Evolutionary conservation across 2,113 vertebrate species (phyloP).

Genomic region (Guaruba guarouba): DNA sequence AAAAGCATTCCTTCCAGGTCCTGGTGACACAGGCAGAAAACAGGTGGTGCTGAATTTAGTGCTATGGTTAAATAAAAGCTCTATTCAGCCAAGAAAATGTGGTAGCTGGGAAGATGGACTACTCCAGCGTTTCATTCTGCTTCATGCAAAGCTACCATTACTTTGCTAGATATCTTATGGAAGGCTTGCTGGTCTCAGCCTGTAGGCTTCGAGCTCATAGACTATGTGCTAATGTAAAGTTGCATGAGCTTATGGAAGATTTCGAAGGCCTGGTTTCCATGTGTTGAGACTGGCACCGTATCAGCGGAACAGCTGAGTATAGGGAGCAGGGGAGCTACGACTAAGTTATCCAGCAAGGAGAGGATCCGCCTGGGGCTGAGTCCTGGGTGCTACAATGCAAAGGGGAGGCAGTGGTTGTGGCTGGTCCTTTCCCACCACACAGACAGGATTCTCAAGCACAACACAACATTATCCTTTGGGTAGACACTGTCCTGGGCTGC

Average conservation of each 20-base stretch:
- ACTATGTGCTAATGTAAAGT: conserved; percentile 47
- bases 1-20: background rate
- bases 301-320: conserved; percentile 61
- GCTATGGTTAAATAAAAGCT: background rate
- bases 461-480: background rate
- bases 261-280: conserved; percentile 45
- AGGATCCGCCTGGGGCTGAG: conserved; percentile 29
- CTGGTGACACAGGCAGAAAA: background rate
- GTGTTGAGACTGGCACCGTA: conserved; percentile 59
- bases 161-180: background rate
- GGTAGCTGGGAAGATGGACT: background rate
- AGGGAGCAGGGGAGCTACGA: conserved; percentile 39
- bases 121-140: background rate
- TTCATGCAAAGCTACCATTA: background rate
- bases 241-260: conserved; percentile 53
- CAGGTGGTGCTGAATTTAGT: background rate
- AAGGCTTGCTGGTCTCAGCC: background rate
- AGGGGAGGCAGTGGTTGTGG: background rate
- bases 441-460: background rate
- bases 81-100: background rate
- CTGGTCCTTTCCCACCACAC: accelerated
- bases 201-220: background rate
- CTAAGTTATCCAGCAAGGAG: background rate
- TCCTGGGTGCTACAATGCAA: background rate
- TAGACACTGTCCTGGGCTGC: background rate